Percentiles rank a stretch among this genome's conserved stretches.
Evolutionary conservation across 1,140 invertebrate genomes (phyloP).

Genomic region (Babylonia areolata): DNA sequence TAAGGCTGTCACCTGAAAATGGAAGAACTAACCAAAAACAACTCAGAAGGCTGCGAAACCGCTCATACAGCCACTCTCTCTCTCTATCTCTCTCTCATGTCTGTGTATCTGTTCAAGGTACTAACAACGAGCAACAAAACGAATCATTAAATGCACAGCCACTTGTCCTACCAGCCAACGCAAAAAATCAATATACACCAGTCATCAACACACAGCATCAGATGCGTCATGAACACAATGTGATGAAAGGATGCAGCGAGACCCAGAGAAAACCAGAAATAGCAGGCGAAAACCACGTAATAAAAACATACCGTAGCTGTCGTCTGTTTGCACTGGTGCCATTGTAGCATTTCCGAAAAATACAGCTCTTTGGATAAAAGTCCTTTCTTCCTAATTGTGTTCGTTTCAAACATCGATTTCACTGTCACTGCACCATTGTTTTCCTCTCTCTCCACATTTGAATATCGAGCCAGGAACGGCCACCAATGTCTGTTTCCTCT

Average conservation of each 20-base stretch:
- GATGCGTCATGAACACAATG: neutral
- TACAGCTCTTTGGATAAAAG: neutral
- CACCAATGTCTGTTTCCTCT: conserved; percentile 14
- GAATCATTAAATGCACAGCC: neutral
- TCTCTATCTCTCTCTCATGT: too few species aligned
- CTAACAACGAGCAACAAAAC: too few species aligned
- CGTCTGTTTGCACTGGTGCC: conserved; percentile 7
- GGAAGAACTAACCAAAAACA: too few species aligned
- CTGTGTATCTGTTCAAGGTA: too few species aligned
- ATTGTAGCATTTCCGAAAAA: neutral
- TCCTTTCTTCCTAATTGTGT: neutral
- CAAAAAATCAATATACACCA: neutral
- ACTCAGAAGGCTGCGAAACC: too few species aligned
- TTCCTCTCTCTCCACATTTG: conserved; percentile 1
- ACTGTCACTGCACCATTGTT: conserved; percentile 3
- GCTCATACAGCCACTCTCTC: too few species aligned
- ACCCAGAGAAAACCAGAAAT: neutral
- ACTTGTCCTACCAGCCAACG: neutral
- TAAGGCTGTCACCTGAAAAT: too few species aligned
- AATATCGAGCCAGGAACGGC: conserved; percentile 31
- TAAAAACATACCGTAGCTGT: conserved; percentile 31
- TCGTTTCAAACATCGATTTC: neutral
- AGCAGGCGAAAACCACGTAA: too few species aligned
- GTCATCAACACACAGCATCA: neutral
- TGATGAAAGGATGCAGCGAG: neutral